Evolutionary conservation across 2,888 invertebrate species (phyloP).

Genomic region (Acrobasis repandana): DNA sequence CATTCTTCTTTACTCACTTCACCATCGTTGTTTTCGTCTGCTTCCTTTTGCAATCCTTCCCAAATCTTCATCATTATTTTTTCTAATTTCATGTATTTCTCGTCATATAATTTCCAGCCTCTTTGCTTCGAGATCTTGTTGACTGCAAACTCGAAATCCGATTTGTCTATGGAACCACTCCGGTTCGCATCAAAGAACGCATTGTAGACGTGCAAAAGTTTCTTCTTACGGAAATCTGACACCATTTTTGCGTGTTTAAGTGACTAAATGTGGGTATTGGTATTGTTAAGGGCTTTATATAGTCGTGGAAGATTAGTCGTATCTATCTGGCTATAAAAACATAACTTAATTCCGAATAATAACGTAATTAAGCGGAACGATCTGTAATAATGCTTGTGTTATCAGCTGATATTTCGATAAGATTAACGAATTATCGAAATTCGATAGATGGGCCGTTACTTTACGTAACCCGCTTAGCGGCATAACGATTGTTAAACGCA

Average conservation of each 20-base stretch:
- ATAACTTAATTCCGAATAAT: no score
- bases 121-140: constrained; percentile 91
- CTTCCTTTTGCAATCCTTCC: constrained; percentile 90
- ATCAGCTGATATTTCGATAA: constrained; percentile 2
- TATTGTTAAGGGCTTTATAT: not conserved
- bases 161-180: constrained; percentile 93
- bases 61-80: constrained; percentile 90
- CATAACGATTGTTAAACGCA: constrained; percentile 4
- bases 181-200: constrained; percentile 94
- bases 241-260: constrained; percentile 76
- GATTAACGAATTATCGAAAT: constrained; percentile 7
- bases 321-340: not conserved
- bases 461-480: not conserved
- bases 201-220: constrained; percentile 92
- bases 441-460: constrained; percentile 11
- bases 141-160: constrained; percentile 92
- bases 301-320: not conserved
- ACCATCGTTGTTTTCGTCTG: constrained; percentile 92
- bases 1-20: constrained; percentile 80
- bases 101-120: constrained; percentile 88
- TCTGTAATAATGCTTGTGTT: constrained; percentile 3
- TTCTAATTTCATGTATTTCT: constrained; percentile 88
- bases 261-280: not conserved
- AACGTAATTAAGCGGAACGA: not conserved
- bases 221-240: constrained; percentile 94